Evolutionary conservation across 1,140 invertebrate species (phyloP), one percentile per base, ranked within the genome.

Genomic region (Meloidogyne exigua): DNA sequence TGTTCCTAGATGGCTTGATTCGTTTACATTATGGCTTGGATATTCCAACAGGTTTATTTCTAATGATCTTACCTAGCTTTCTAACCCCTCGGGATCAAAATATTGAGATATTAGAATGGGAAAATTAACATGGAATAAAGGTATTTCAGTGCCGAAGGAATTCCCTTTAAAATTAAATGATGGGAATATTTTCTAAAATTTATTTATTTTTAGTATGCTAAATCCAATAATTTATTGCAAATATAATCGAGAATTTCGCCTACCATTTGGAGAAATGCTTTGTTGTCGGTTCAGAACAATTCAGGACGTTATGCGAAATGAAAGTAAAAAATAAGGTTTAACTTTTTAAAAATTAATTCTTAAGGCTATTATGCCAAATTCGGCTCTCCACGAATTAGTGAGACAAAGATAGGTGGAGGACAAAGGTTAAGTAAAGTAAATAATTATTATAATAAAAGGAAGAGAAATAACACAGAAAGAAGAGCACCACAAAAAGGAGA

Each of bases 141-240:
- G n/a, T n/a, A n/a, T n/a, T 44, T 26, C 76, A 4, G 66, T 70
- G 25, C n/a, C 7, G 28, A 32, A 7, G 2, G 7, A 32, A 7
- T 2, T 2, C 28, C 32, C 15, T 12, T 49, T 49, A 76, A 76
- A 18, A 7, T n/a, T 9, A 26, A 42, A 1, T 32, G 2, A 3
- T 32, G 28, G 28, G 28, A 32, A 2, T 3, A 32, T 32, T 3
- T 32, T 32, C 28, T 32, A 2, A 32, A 2, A 18, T 15, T 49
- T 49, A 1, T 18, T 2, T 76, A 32, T 23, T 82, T 83, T 75
- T 67, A 87, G 85, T 72, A 89, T 89, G 77, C 76, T 90, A n/a
- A 90, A 90, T 82, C 90, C 89, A n/a, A 81, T 90, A 63, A 90
- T 90, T 76, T 90, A 90, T 80, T 89, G 89, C 68, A 88, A 89